Evolutionary conservation across 2,888 invertebrate genomes (phyloP).

Genomic region (Thysanoteuthis rhombus): DNA sequence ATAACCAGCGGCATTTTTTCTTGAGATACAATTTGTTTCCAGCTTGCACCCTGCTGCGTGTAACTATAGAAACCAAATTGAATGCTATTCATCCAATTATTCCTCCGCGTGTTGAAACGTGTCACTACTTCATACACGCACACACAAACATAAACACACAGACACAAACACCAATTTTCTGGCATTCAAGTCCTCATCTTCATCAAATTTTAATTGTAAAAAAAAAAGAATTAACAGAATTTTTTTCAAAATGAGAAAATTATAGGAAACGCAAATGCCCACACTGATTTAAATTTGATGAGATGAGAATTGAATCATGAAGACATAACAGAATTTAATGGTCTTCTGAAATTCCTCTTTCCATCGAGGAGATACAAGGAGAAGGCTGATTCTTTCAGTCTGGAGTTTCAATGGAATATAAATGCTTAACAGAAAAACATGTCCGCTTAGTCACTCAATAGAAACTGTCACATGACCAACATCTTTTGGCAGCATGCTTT

Average conservation of each 20-base stretch:
- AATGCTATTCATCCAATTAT: not conserved
- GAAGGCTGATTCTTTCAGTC: too few species aligned
- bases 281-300: not conserved
- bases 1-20: not conserved
- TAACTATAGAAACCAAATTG: not conserved
- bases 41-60: not conserved
- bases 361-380: too few species aligned
- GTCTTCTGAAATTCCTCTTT: too few species aligned
- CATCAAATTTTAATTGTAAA: not conserved
- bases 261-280: not conserved
- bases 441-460: too few species aligned
- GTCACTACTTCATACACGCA: not conserved
- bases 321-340: too few species aligned
- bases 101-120: not conserved
- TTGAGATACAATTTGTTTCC: not conserved
- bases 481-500: too few species aligned
- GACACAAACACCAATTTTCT: not conserved
- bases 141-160: not conserved
- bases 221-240: not conserved
- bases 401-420: too few species aligned
- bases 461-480: too few species aligned
- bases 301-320: not conserved
- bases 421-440: too few species aligned
- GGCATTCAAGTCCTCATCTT: not conserved
- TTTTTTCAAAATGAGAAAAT: not conserved